These are phyloP conservation scores for Anguilla japonica DNA, from an alignment of 2,113 vertebrate species.

Conservation along the genomic window DNA sequence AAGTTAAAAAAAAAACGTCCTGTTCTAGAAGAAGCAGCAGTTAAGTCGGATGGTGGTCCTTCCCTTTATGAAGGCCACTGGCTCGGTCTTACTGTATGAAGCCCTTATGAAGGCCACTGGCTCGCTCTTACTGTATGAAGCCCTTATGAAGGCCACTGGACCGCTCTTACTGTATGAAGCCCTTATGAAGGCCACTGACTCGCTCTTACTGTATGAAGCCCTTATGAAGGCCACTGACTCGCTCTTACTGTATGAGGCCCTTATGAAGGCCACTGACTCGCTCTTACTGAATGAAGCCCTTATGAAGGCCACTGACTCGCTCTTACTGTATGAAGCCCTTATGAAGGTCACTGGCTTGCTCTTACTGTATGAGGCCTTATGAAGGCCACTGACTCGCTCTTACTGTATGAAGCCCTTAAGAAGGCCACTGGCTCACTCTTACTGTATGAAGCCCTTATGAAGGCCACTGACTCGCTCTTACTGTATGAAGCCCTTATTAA, in stretches of 20 bases:
- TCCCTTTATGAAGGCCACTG: constrained; percentile 63
- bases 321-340: not conserved
- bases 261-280: constrained; percentile 13
- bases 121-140: no score
- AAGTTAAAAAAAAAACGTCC: constrained; percentile 62
- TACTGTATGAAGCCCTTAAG: constrained; percentile 1
- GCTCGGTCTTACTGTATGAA: constrained; percentile 50
- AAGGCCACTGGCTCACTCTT: not conserved
- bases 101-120: constrained; percentile 31
- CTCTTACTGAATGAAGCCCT: not conserved
- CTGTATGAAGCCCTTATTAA: constrained; percentile 13
- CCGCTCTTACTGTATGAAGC: no score
- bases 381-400: not conserved
- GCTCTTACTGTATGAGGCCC: no score
- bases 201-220: no score
- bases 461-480: not conserved
- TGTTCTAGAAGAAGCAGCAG: constrained; percentile 55
- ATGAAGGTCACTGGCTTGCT: constrained; percentile 9
- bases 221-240: constrained; percentile 19
- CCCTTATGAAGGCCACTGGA: constrained; percentile 10
- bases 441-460: constrained; percentile 13
- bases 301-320: constrained; percentile 9
- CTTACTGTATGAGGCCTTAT: not conserved
- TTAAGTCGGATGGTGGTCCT: constrained; percentile 48
- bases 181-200: constrained; percentile 17